Evolutionary conservation across 2,888 invertebrate species (phyloP).

Genomic region (Halocaridina rubra): DNA sequence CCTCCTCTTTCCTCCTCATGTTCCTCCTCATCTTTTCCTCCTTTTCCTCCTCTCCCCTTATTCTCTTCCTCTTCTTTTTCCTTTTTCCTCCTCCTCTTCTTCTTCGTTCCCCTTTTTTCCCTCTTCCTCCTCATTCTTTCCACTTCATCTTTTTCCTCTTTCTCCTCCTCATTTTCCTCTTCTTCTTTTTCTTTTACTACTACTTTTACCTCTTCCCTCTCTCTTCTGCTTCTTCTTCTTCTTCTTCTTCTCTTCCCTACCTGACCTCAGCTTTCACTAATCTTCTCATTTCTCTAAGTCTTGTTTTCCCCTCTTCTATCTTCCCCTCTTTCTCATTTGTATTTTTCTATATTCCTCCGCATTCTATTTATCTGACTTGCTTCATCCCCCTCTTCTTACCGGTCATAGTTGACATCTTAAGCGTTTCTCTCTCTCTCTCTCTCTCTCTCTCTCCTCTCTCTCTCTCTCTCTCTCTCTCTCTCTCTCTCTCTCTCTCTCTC

Average conservation of each 20-base stretch:
- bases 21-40: neutral
- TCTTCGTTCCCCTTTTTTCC: neutral
- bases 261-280: neutral
- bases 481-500: neutral
- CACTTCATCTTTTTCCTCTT: neutral
- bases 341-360: neutral
- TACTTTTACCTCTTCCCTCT: neutral
- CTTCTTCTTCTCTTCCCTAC: neutral
- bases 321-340: neutral
- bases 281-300: neutral
- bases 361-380: neutral
- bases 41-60: neutral
- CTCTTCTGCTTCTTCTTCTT: neutral
- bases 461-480: neutral
- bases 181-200: neutral
- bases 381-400: neutral
- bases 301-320: neutral
- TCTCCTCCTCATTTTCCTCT: neutral
- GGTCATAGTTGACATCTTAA: too few relatives aligned
- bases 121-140: neutral
- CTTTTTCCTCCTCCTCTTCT: neutral
- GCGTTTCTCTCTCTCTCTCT: neutral
- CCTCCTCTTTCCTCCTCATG: neutral
- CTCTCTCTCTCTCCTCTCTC: neutral
- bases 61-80: neutral